Percentiles rank a stretch among this genome's conserved stretches.
Conservation (phyloP, 2,797 vertebrate species). For the Tapera naevia region DNA sequence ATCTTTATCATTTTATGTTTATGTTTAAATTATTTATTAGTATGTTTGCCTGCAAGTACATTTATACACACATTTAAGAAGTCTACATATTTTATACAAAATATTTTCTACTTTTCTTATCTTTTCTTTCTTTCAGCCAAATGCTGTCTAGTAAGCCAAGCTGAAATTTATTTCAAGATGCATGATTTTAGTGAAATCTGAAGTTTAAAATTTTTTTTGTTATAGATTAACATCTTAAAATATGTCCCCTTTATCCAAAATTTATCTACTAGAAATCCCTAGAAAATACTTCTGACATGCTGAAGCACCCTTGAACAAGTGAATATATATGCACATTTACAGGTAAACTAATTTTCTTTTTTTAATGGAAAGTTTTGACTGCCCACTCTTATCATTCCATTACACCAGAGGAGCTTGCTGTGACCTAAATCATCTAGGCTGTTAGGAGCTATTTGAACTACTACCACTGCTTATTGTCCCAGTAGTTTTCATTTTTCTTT, state of each 20-base stretch:
- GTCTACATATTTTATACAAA: neutral
- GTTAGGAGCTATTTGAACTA: neutral
- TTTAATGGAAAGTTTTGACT: neutral
- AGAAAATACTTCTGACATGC: neutral
- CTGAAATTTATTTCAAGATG: neutral
- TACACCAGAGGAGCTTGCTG: neutral
- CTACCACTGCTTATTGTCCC: neutral
- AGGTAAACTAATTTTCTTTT: neutral
- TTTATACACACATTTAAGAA: neutral
- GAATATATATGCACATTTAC: neutral
- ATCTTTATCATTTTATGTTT: neutral
- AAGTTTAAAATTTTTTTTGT: neutral
- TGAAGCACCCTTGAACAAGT: neutral
- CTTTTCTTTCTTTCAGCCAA: neutral
- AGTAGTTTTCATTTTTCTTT: neutral
- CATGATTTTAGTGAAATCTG: neutral
- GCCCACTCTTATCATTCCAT: neutral
- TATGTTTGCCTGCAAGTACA: too few species aligned
- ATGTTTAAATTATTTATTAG: neutral
- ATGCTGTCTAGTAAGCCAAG: neutral
- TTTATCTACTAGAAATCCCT: neutral
- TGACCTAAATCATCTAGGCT: neutral
- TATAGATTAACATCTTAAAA: neutral
- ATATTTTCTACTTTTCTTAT: neutral
- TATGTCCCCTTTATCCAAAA: neutral